Evolutionary conservation across 2,113 vertebrate genomes (phyloP).

Genomic region (Condylura cristata): DNA sequence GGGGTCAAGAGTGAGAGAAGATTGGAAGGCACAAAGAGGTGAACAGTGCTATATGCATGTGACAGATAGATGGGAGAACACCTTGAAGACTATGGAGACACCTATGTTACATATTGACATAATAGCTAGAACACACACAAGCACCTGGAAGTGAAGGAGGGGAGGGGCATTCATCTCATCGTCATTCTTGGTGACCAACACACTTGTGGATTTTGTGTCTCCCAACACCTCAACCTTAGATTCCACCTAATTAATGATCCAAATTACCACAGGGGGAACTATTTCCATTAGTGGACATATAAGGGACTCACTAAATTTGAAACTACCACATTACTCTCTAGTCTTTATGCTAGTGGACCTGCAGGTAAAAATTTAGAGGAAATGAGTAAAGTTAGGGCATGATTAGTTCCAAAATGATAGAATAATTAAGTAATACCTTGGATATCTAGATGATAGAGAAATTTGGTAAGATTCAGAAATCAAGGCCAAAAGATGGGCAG

Average conservation of each 20-base stretch:
- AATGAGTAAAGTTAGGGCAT: not conserved
- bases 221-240: not conserved
- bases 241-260: not conserved
- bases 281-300: not conserved
- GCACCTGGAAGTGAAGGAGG: not conserved
- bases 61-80: not conserved
- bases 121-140: not conserved
- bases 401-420: not conserved
- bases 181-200: not conserved
- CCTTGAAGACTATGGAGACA: not conserved
- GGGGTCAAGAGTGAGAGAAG: not conserved
- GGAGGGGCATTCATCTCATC: not conserved
- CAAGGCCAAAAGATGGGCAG: not conserved
- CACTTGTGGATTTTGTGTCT: not conserved
- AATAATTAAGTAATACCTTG: not conserved
- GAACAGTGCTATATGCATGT: not conserved
- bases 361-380: not conserved
- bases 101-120: not conserved
- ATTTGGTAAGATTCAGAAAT: not conserved
- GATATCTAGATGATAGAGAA: conserved; percentile 11
- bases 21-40: not conserved
- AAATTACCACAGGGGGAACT: not conserved
- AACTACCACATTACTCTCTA: not conserved
- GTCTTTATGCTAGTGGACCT: not conserved
- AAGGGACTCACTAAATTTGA: not conserved